Conservation (phyloP, 2,888 invertebrate genomes). For the Ecdyonurus torrentis region DNA sequence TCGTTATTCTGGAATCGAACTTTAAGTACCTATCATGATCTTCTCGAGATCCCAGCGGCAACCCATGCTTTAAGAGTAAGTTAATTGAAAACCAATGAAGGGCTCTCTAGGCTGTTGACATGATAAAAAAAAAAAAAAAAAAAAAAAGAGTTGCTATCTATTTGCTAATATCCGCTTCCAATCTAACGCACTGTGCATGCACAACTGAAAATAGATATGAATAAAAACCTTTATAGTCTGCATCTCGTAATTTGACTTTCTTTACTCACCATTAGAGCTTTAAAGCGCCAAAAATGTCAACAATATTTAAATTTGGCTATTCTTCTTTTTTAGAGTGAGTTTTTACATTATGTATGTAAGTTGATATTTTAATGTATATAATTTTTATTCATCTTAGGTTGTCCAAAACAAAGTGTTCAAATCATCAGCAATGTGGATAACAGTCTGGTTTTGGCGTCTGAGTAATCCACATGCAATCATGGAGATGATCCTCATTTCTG, state of each 20-base stretch:
- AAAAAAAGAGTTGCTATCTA: too few species aligned
- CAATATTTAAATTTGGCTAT: not conserved
- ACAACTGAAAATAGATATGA: too few species aligned
- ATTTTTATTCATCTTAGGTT: too few species aligned
- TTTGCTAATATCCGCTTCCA: too few species aligned
- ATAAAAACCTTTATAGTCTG: too few species aligned
- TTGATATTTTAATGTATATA: too few species aligned
- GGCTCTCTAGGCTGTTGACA: too few species aligned
- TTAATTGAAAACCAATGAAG: conserved; percentile 35
- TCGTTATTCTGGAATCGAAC: conserved; percentile 73
- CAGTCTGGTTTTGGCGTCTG: conserved; percentile 59
- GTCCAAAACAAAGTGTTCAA: conserved; percentile 34
- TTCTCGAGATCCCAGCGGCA: conserved; percentile 42
- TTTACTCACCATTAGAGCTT: not conserved
- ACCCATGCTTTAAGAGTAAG: conserved; percentile 18
- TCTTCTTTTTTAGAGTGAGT: too few species aligned
- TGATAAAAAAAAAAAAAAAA: too few species aligned
- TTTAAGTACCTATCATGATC: conserved; percentile 59
- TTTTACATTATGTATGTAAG: too few species aligned
- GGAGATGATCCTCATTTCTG: conserved; percentile 53
- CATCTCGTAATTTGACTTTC: too few species aligned
- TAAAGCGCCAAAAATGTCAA: not conserved
- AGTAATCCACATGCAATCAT: conserved; percentile 62
- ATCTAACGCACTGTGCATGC: too few species aligned
- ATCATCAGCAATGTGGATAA: conserved; percentile 54